Conservation (phyloP, 2,888 invertebrate genomes). For the Antitype chi region DNA sequence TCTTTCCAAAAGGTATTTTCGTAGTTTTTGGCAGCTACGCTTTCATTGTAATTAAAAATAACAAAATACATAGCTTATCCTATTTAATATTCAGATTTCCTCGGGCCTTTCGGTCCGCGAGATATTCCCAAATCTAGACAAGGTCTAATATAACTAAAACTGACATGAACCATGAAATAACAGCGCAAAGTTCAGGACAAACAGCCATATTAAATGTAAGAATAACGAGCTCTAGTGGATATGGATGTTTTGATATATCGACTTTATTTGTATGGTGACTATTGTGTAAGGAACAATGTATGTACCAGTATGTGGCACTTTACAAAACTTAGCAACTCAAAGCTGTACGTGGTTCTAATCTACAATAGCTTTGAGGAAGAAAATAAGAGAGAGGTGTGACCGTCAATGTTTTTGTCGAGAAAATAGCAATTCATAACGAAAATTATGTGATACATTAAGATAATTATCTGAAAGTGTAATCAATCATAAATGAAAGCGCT, state of each 20-base stretch:
- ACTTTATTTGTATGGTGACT: conserved; percentile 19
- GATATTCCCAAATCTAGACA: conserved; percentile 9
- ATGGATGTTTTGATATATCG: conserved; percentile 35
- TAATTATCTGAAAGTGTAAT: conserved; percentile 1
- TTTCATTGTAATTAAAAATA: neutral
- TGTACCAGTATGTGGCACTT: conserved; percentile 42
- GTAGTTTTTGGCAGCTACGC: too few relatives aligned
- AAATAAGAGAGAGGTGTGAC: neutral
- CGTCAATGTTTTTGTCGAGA: neutral
- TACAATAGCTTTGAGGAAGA: conserved; percentile 22
- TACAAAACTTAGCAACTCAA: conserved; percentile 42
- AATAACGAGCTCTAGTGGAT: conserved; percentile 3
- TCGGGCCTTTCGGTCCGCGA: neutral
- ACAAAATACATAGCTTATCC: neutral
- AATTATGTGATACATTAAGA: conserved; percentile 1
- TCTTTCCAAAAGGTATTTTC: too few relatives aligned
- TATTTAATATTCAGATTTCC: conserved; percentile 29
- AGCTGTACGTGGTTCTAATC: conserved; percentile 48
- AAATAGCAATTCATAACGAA: conserved; percentile 3
- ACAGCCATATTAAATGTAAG: neutral
- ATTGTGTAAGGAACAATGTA: conserved; percentile 45
- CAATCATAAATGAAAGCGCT: conserved; percentile 20
- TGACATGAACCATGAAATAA: conserved; percentile 20
- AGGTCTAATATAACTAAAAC: conserved; percentile 35
- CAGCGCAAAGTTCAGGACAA: conserved; percentile 3